Evolutionary conservation across 1,140 invertebrate species (phyloP).

Genomic region (Calycopis cecrops): DNA sequence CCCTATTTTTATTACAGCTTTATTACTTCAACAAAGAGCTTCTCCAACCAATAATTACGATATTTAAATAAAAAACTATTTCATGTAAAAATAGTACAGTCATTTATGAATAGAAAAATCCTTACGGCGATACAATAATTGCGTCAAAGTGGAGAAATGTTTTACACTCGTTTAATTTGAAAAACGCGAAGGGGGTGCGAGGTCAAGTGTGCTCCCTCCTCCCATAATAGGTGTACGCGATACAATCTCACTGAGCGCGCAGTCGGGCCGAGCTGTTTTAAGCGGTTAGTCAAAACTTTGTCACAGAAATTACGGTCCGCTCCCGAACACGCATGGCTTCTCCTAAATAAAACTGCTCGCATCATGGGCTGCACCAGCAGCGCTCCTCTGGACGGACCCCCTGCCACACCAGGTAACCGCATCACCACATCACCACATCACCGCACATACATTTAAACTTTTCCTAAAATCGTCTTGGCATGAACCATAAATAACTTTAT

Average conservation of each 20-base stretch:
- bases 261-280: slow-evolving; percentile 46
- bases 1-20: background rate
- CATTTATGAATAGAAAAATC: slow-evolving; percentile 4
- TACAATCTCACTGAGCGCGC: slow-evolving; percentile 55
- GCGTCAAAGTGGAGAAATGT: slow-evolving; percentile 62
- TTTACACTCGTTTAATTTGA: slow-evolving; percentile 67
- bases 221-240: slow-evolving; percentile 60
- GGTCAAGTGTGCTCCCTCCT: slow-evolving; percentile 65
- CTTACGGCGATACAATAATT: slow-evolving; percentile 32
- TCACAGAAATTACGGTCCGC: slow-evolving; percentile 14
- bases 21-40: background rate
- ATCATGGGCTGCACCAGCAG: slow-evolving; percentile 67
- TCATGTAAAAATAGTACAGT: slow-evolving; percentile 1
- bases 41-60: background rate
- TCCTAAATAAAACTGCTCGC: slow-evolving; percentile 21
- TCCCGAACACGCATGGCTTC: slow-evolving; percentile 24
- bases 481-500: no score
- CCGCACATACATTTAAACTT: no score
- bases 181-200: slow-evolving; percentile 72
- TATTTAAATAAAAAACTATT: slow-evolving; percentile 6
- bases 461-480: no score
- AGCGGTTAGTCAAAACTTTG: slow-evolving; percentile 35
- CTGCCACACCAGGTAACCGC: no score
- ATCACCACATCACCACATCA: no score
- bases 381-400: slow-evolving; percentile 33